Base-by-base conservation (phyloP, 1,140 invertebrate species). In the Caenorhabditis latens region DNA sequence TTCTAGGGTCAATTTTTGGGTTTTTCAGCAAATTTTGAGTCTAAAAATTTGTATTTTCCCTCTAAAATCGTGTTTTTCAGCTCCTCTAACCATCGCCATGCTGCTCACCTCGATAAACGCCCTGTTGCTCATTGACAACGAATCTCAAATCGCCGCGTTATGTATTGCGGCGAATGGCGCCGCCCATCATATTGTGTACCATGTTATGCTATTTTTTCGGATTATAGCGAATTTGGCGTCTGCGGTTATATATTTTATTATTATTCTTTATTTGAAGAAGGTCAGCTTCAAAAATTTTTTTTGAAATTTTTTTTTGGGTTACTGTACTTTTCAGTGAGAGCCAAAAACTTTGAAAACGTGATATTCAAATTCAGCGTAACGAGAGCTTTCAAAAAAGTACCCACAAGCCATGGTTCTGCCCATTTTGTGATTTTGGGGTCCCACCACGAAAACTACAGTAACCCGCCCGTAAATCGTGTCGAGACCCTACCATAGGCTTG, bases 91-190 rank as follows among this genome's bases (percentile, higher is more conserved):
- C 19, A 79, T 79, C n/a, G 71, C 71, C n/a, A 50, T 50, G 19
- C 50, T 14, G n/a, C n/a, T 79, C 11, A 79, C 71, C 46, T 79
- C 71, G 21, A 3, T 85, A n/a, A 85, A 85, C 32, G 46, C 53
- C 40, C 11, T 85, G 8, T 9, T 86, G 14, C 55, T 83, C 46
- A 79, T 71, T 43, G 61, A 53, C 11, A 65, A 57, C 42, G 13
- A 86, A 4, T 46, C 75, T 7, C 58, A n/a, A 46, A 86, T 42
- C 4, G 40, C 86, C 5, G 48, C 48, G n/a, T 14, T 63, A 4
- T 86, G 86, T 53, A 65, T 86, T 6, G 86, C 86, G 4, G 75
- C 86, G 3, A 86, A 86, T n/a, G 86, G 86, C 42, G 86, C 75
- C 61, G 86, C 86, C 53, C 75, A 86, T 83, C 86, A 86, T 32